phyloP scores from a whole-genome alignment of 2,888 invertebrate genomes.

The Leuctra nigra region DNA sequence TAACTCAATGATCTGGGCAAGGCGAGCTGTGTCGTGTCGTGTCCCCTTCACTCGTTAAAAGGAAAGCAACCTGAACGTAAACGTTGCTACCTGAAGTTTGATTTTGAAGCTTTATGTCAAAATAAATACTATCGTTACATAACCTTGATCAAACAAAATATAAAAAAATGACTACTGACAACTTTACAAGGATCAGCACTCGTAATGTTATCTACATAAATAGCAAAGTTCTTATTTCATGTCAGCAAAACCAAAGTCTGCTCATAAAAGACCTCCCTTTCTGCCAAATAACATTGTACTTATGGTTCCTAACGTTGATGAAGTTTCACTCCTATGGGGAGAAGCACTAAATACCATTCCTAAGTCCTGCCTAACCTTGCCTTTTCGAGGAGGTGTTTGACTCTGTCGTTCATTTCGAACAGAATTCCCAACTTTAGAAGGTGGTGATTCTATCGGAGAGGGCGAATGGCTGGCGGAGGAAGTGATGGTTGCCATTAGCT shows the following conservation, averaged over 20 bases:
- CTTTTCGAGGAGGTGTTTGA: conserved; percentile 41
- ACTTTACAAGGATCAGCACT: background rate
- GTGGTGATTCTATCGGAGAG: conserved; percentile 34
- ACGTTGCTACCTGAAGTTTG: no score
- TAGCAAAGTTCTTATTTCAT: no score
- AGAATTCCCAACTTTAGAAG: conserved; percentile 49
- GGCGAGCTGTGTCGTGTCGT: no score
- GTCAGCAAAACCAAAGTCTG: no score
- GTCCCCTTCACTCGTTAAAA: no score
- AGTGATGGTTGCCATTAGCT: conserved; percentile 64
- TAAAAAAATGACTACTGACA: background rate
- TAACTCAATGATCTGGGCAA: no score
- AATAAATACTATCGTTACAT: no score
- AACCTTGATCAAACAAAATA: no score
- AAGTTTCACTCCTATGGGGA: conserved; percentile 27
- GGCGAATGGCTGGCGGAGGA: conserved; percentile 24
- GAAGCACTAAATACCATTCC: conserved; percentile 35
- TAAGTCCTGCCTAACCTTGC: conserved; percentile 35
- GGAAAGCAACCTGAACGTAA: no score
- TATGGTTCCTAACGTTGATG: conserved; percentile 57
- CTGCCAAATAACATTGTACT: conserved; percentile 76
- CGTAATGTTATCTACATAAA: no score
- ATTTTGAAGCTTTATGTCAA: no score
- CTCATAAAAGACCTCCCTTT: conserved; percentile 73
- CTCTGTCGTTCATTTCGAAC: conserved; percentile 39